Base-by-base conservation (phyloP, 2,113 vertebrate genomes). In the Bolborhynchus lineola region DNA sequence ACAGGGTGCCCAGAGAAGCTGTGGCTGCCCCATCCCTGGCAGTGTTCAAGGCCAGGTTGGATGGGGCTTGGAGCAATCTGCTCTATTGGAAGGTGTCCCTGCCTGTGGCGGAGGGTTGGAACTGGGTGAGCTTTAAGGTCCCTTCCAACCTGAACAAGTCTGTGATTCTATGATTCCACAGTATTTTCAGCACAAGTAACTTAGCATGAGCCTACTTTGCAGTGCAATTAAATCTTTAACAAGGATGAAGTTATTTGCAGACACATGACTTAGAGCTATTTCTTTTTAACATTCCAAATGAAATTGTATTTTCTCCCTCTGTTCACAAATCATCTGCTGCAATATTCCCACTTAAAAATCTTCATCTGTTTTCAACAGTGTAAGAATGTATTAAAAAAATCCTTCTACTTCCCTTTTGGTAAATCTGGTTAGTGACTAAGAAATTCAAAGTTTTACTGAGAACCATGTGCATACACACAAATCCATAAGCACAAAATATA, bases 261-360 rank as follows among this genome's bases (percentile, higher is more conserved):
- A 62, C 55, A 64, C 20, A 23, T 55, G 75, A 71, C 41, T 89
- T 93, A n/a, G 71, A 92, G 71, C 29, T 60, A 74, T 82, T 94
- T 96, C 74, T 60, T 86, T 94, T 95, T 70, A 68, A 76, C 26
- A 23, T 86, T 83, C n/a, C 41, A 62, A 71, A 75, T 52, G 19
- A 68, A 80, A 42, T 33, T 26, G 39, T 87, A 88, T 95, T 90
- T 84, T 96, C 69, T 88, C 24, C 44, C 47, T 88, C 63, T 90
- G 62, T 85, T 96, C 64, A 92, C 31, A 93, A 88, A 94, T 95
- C 41, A 95, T 82, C 94, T 93, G 74, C 82, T 72, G 84, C 28
- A 80, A 92, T 86, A 93, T 94, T 94, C 35, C 31, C 33, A 2
- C 33, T 92, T 83, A 25, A 79, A 92, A 95, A 47, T 42, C 29